These are phyloP conservation scores for Erythrocercus mccallii DNA, from an alignment of 2,113 vertebrate species.

Conservation along the genomic window DNA sequence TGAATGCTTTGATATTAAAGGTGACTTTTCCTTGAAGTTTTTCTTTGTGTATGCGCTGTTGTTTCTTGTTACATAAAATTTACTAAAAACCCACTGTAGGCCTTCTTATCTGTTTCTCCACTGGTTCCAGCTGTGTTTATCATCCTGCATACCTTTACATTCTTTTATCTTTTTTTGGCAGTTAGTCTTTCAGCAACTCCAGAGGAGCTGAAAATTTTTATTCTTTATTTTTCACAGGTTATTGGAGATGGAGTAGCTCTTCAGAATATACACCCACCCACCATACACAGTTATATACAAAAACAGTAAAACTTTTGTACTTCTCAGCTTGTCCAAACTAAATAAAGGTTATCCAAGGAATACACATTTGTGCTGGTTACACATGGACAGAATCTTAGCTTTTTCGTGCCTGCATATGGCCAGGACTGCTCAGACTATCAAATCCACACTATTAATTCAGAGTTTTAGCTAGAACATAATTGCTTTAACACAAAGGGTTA, in stretches of 20 bases:
- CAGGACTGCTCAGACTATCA: background rate
- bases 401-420: background rate
- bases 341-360: background rate
- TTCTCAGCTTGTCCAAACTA: background rate
- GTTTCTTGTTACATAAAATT: background rate
- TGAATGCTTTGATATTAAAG: background rate
- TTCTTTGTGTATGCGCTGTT: background rate
- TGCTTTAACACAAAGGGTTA: background rate
- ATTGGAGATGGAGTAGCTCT: background rate
- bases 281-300: background rate
- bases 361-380: background rate
- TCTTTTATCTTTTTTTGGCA: background rate
- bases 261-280: background rate
- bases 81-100: background rate
- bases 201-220: background rate
- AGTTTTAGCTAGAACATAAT: background rate
- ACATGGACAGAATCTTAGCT: background rate
- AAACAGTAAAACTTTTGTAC: background rate
- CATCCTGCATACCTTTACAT: background rate
- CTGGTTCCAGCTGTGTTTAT: background rate
- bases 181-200: background rate
- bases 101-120: background rate
- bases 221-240: background rate
- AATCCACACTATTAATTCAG: background rate
- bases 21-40: background rate